Evolutionary conservation across 2,113 vertebrate species (phyloP), one percentile per base, ranked within the genome.

Genomic region (Brevimyrus niger): DNA sequence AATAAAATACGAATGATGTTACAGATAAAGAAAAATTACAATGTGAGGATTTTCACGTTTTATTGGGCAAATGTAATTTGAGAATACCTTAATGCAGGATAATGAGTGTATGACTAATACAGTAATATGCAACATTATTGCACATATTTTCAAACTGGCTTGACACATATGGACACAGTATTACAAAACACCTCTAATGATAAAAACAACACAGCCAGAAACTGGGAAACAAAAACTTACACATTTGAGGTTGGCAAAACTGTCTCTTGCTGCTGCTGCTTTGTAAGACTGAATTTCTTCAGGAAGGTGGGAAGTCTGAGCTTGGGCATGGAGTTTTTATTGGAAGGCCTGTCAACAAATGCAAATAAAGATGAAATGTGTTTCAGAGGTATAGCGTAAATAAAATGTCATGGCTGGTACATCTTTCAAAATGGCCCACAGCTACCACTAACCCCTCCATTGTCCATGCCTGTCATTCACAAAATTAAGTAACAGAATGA

Each of bases 291-390:
- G 50, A 95, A 93, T 92, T 55, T 95, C 86, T 48, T 94, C 90
- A 96, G 89, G 91, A 96, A 94, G 0, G 92, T 90, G 0, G 94
- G 95, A 50, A 96, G 89, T 88, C 90, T 93, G 82, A 96, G 88
- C 82, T 92, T 95, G 0, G 92, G 89, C 85, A 92, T 92, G 27
- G 90, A 2, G 0, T 92, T 88, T 21, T 93, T 90, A 1, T 88
- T 53, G 11, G 92, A 91, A 76, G 85, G 87, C 27, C 96, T 95
- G 88, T 50, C 82, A 38, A 89, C 48, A 65, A 42, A 88, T 58
- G 88, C 87, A 21, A 17, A 80, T 21, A 1, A 0, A 11, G 55
- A 86, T 53, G 46, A 58, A 58, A n/a, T 19, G 48, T 11, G 50
- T 35, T 58, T 19, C 8, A 6, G 10, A 58, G 58, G 42, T 38